These are phyloP conservation scores for Geothlypis trichas DNA, from an alignment of 2,113 vertebrate genomes.

Conservation along the genomic window DNA sequence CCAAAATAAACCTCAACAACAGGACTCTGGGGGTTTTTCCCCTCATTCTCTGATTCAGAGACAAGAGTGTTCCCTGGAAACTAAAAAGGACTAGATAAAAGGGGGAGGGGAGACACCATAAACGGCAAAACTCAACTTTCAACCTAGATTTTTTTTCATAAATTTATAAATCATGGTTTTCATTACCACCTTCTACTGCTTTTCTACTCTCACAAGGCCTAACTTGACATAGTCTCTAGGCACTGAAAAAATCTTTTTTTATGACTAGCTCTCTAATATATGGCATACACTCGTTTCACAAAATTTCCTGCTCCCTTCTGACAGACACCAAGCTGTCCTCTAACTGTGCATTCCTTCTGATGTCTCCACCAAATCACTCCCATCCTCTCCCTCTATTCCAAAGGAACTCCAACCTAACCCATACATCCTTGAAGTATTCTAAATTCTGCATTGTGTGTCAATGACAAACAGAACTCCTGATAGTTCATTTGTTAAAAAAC, in stretches of 20 bases:
- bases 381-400: background rate
- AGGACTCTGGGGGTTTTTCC: background rate
- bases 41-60: background rate
- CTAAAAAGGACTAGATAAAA: background rate
- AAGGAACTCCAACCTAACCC: background rate
- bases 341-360: background rate
- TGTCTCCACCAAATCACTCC: background rate
- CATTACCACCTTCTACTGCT: background rate
- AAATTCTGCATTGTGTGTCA: background rate
- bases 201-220: background rate
- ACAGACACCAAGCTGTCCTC: background rate
- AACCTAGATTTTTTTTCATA: background rate
- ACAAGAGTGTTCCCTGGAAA: background rate
- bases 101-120: accelerated
- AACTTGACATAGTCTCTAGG: background rate
- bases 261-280: background rate
- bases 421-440: background rate
- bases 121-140: background rate
- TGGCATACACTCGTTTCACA: background rate
- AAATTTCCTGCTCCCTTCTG: background rate
- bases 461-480: background rate
- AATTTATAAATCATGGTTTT: background rate
- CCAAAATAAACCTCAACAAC: background rate
- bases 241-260: background rate
- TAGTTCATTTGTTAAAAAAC: background rate